Evolutionary conservation across 2,888 invertebrate genomes (phyloP), one percentile per base, ranked within the genome.

Genomic region (Nemoura dubitans): DNA sequence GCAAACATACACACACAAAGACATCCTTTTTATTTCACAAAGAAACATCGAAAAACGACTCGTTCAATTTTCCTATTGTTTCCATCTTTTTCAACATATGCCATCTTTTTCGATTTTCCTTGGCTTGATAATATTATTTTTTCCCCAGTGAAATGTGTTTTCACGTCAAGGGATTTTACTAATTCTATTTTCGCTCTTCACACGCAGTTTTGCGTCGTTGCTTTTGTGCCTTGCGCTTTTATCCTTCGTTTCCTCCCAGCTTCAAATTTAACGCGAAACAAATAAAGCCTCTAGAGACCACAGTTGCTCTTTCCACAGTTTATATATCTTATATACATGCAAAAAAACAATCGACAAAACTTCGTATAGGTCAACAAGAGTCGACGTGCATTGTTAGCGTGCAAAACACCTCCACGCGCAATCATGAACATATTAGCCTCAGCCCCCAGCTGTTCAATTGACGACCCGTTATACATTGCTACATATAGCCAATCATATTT

Each of bases 131-230:
- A 83, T 84, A 26, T 59, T 59, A 80, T 85, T 77, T 87, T 85
- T 83, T 87, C 28, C n/a, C n/a, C 86, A 21, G 14, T 21, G 59
- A 59, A 59, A 59, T 59, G 59, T 59, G 59, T 59, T 59, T 59
- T 59, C 59, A 80, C 86, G 84, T 83, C 85, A 83, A 78, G 86
- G 85, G 86, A 86, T 84, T 86, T 86, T 76, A 77, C 87, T 87
- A 87, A 87, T 87, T 87, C 76, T 85, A 30, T 87, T 85, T 87
- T 81, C 86, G 43, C 59, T 59, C 16, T 1, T 59, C 59, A 14
- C 21, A 21, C 83, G 25, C 36, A 42, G 36, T 81, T 86, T 76
- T 28, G n/a, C 83, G 59, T 21, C 59, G 59, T 10, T 59, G 21
- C 59, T 59, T 21, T 59, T 59, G 59, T 21, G 59, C 59, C 59